Conservation (phyloP, 2,797 vertebrate species). For the Sitta carolinensis region DNA sequence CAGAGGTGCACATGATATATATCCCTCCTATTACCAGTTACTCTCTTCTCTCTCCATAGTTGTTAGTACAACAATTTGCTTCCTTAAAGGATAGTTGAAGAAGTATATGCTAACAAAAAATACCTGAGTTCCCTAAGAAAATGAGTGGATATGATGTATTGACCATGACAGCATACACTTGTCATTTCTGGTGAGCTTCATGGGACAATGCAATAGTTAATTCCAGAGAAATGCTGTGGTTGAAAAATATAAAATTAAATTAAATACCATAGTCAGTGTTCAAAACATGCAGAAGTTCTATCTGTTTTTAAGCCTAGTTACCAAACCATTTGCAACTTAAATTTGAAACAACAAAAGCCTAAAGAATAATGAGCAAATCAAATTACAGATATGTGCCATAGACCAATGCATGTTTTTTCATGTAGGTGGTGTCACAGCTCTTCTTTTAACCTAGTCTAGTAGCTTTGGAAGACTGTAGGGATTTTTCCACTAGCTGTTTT, state of each 20-base stretch:
- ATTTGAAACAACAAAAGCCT: background rate
- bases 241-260: background rate
- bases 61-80: background rate
- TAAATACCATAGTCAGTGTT: background rate
- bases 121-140: background rate
- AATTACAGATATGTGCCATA: background rate
- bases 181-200: background rate
- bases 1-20: background rate
- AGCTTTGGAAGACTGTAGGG: background rate
- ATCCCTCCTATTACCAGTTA: background rate
- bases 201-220: background rate
- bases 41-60: background rate
- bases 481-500: slow-evolving; percentile 35
- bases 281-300: background rate
- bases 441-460: background rate
- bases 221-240: background rate
- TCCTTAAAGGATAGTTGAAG: background rate
- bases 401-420: background rate
- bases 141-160: background rate
- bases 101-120: background rate
- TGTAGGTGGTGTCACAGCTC: background rate
- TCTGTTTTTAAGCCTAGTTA: background rate
- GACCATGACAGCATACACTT: background rate
- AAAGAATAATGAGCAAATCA: background rate
- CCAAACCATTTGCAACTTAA: background rate